Percentiles rank a stretch among this genome's conserved stretches.
phyloP scores from a whole-genome alignment of 2,797 vertebrate species.

The Danio aesculapii region DNA sequence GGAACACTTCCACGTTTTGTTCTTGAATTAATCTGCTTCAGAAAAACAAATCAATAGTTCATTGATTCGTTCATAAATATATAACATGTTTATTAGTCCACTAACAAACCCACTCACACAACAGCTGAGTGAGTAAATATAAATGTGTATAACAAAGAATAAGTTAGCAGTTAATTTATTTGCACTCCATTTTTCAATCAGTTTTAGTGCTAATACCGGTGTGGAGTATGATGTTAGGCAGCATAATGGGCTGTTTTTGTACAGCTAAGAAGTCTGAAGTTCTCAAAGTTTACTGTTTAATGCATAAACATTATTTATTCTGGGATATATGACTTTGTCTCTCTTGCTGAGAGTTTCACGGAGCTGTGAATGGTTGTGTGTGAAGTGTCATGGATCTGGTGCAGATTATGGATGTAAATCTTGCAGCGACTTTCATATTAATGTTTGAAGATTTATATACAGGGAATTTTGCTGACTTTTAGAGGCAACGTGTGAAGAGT shows the following conservation, averaged over 20 bases:
- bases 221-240: too few relatives aligned
- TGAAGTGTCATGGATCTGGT: conserved; percentile 13
- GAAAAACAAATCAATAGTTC: too few relatives aligned
- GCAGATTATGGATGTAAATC: conserved; percentile 45
- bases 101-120: too few relatives aligned
- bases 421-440: conserved; percentile 17
- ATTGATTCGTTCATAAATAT: too few relatives aligned
- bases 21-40: too few relatives aligned
- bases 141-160: too few relatives aligned
- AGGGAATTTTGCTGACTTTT: conserved; percentile 34
- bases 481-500: conserved; percentile 24
- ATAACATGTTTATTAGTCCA: too few relatives aligned
- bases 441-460: conserved; percentile 36
- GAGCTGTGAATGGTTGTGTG: conserved; percentile 17
- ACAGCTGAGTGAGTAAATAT: too few relatives aligned
- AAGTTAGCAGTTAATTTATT: too few relatives aligned
- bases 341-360: conserved; percentile 2
- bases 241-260: not conserved
- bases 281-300: not conserved
- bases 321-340: not conserved
- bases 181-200: too few relatives aligned
- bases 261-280: not conserved
- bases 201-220: too few relatives aligned
- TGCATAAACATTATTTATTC: not conserved
- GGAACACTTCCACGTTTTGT: too few relatives aligned